phyloP scores from a whole-genome alignment of 2,797 vertebrate genomes.

The Aplochiton taeniatus region DNA sequence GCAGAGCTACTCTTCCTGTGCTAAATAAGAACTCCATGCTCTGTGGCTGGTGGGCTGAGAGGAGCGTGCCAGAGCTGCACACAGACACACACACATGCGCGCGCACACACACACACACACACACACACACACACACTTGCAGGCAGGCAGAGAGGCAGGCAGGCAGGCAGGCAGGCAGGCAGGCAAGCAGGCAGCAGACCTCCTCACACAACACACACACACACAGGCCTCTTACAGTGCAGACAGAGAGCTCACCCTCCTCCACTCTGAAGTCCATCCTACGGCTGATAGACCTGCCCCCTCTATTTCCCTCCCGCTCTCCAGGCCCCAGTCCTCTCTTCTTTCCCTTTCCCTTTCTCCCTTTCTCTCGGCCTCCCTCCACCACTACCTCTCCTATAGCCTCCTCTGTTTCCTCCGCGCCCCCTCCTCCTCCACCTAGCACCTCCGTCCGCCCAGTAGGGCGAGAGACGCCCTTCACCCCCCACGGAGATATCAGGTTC shows the following conservation, averaged over 20 bases:
- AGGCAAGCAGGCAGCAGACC: slow-evolving; percentile 19
- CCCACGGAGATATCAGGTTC: too few species aligned
- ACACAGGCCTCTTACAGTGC: slow-evolving; percentile 21
- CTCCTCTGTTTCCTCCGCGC: slow-evolving; percentile 44
- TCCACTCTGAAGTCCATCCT: slow-evolving; percentile 19
- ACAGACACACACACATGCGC: slow-evolving; percentile 13
- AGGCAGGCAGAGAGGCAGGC: too few species aligned
- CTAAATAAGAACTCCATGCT: slow-evolving; percentile 83
- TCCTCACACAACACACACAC: not conserved
- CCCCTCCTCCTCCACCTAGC: slow-evolving; percentile 23
- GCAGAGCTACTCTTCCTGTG: slow-evolving; percentile 82
- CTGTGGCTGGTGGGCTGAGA: slow-evolving; percentile 78
- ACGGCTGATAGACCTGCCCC: slow-evolving; percentile 43
- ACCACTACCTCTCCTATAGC: slow-evolving; percentile 58
- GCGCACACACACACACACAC: slow-evolving; percentile 11
- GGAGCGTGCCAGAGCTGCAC: slow-evolving; percentile 60
- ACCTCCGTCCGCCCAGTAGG: slow-evolving; percentile 36
- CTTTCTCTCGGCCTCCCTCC: slow-evolving; percentile 51
- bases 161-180: not conserved
- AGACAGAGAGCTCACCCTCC: slow-evolving; percentile 42
- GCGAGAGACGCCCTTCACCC: slow-evolving; percentile 29
- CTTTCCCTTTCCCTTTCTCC: not conserved
- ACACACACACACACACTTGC: not conserved
- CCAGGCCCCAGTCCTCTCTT: not conserved
- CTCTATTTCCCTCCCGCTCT: slow-evolving; percentile 11